These are phyloP conservation scores for Tylochromis polylepis DNA, from an alignment of 2,113 vertebrate genomes.

Conservation along the genomic window DNA sequence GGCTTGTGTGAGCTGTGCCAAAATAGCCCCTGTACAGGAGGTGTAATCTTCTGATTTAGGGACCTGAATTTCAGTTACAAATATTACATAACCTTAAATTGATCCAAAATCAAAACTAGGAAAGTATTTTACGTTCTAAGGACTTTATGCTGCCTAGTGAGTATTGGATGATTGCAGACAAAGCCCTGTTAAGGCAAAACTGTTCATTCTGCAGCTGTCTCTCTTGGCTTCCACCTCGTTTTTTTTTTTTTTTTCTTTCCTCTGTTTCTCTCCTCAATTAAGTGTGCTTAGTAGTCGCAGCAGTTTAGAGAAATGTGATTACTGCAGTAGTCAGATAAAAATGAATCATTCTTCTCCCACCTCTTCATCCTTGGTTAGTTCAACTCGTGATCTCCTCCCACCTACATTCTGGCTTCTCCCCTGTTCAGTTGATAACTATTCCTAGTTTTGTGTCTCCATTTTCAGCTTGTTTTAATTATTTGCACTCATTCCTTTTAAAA, in stretches of 20 bases:
- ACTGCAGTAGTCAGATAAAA: neutral
- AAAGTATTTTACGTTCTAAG: neutral
- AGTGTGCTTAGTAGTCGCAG: neutral
- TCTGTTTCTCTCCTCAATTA: neutral
- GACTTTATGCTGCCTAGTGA: neutral
- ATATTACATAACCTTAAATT: rapidly evolving
- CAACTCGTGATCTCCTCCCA: slow-evolving; percentile 18
- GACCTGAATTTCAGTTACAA: neutral
- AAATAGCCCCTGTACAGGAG: neutral
- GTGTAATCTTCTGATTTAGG: neutral
- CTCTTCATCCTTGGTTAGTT: neutral
- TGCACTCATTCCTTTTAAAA: neutral
- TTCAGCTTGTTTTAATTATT: neutral
- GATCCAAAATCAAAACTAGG: neutral
- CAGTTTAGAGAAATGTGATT: neutral
- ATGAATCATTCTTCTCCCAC: neutral
- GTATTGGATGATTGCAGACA: neutral
- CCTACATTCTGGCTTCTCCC: slow-evolving; percentile 20
- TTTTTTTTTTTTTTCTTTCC: neutral
- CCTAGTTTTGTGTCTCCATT: neutral
- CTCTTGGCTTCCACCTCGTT: neutral
- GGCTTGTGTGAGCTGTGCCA: neutral
- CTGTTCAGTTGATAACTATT: neutral
- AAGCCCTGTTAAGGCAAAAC: neutral
- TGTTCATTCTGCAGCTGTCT: neutral